Percentiles rank a stretch among this genome's conserved stretches.
Conservation (phyloP, 2,797 vertebrate genomes). For the Ceryle rudis region DNA sequence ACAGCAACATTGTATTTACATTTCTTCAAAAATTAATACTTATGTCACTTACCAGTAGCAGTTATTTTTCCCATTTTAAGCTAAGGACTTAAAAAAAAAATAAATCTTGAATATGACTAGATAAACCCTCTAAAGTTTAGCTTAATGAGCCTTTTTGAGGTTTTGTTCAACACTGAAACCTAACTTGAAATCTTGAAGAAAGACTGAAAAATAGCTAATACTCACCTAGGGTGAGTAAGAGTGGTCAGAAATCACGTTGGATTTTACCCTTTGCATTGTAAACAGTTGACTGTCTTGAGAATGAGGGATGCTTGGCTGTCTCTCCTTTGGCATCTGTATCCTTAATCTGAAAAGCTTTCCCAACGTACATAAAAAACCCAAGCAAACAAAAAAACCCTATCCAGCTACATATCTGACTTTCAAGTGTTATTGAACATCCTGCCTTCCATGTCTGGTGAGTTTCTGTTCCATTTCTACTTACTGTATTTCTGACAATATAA, state of each 20-base stretch:
- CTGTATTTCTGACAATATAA: background rate
- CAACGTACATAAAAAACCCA: background rate
- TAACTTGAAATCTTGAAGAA: background rate
- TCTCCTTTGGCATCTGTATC: background rate
- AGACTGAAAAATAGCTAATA: background rate
- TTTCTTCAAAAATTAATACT: background rate
- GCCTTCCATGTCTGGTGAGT: background rate
- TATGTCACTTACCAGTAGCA: background rate
- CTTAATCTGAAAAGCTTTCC: background rate
- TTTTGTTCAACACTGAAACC: background rate
- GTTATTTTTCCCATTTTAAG: background rate
- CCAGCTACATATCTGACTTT: background rate
- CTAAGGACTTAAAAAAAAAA: background rate
- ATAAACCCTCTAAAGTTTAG: background rate
- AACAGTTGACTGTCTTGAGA: background rate
- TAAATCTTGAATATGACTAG: background rate
- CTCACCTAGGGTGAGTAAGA: background rate
- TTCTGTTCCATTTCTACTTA: background rate
- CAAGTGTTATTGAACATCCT: background rate
- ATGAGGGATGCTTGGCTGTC: background rate
- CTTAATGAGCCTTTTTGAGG: background rate
- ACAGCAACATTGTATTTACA: background rate
- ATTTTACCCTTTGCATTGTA: background rate
- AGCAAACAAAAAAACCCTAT: background rate
- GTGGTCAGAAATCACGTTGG: background rate